These are phyloP conservation scores for Epinotia brunnichana DNA, from an alignment of 2,888 invertebrate species.

Conservation along the genomic window DNA sequence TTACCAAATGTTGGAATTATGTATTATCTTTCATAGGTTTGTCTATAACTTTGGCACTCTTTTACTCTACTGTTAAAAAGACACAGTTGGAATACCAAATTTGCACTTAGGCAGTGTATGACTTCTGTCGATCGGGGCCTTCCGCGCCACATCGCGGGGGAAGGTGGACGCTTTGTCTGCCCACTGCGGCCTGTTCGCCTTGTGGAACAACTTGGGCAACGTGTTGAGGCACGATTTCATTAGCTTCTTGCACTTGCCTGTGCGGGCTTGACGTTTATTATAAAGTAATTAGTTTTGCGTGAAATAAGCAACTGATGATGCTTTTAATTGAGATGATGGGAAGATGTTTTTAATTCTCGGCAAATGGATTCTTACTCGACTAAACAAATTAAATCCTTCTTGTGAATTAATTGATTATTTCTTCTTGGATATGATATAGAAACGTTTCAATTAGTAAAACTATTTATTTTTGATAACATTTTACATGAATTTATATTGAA, in stretches of 20 bases:
- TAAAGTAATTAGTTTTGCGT: not conserved
- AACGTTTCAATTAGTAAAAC: no score
- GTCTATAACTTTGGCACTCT: no score
- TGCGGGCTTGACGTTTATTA: slow-evolving; percentile 43
- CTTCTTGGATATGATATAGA: no score
- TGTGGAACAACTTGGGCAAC: slow-evolving; percentile 75
- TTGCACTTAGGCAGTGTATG: slow-evolving; percentile 80
- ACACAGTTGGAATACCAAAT: slow-evolving; percentile 59
- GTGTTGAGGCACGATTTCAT: slow-evolving; percentile 75
- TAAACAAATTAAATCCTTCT: no score
- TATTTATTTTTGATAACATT: no score
- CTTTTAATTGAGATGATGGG: no score
- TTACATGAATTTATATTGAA: no score
- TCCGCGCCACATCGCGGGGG: slow-evolving; percentile 67
- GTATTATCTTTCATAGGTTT: no score
- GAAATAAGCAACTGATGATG: no score
- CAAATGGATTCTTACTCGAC: no score
- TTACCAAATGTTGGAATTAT: not conserved
- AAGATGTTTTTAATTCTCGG: no score
- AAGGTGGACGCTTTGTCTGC: slow-evolving; percentile 74
- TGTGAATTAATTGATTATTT: no score
- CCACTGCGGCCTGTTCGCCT: slow-evolving; percentile 71
- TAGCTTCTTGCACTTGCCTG: slow-evolving; percentile 79
- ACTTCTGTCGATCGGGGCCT: slow-evolving; percentile 70
- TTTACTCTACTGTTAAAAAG: slow-evolving; percentile 13